phyloP scores from a whole-genome alignment of 2,797 vertebrate genomes.

The Xerus rutilus region DNA sequence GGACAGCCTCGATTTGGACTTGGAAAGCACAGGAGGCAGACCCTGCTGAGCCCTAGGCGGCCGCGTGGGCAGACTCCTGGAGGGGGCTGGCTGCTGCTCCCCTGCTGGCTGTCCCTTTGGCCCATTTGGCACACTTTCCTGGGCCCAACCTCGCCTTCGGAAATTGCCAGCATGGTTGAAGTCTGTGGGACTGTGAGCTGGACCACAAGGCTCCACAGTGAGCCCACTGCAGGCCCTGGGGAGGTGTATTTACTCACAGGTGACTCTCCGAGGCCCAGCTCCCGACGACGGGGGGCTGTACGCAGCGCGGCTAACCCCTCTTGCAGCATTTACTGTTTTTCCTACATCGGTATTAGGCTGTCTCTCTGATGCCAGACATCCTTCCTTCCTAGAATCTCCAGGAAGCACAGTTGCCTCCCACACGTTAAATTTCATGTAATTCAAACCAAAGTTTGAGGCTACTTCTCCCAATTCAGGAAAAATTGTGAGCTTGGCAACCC shows the following conservation, averaged over 20 bases:
- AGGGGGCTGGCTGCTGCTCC: background rate
- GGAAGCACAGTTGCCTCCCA: slow-evolving; percentile 88
- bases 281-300: rapidly evolving
- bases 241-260: background rate
- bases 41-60: background rate
- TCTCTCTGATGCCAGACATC: slow-evolving; percentile 83
- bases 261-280: background rate
- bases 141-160: background rate
- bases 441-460: slow-evolving; percentile 87
- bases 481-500: slow-evolving; percentile 87
- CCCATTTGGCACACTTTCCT: background rate
- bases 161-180: background rate
- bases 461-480: slow-evolving; percentile 87
- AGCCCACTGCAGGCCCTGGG: rapidly evolving
- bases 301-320: slow-evolving; percentile 29
- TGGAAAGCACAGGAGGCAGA: slow-evolving; percentile 61
- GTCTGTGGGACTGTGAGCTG: background rate
- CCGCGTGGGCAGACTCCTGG: background rate
- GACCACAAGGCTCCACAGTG: background rate
- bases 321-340: slow-evolving; percentile 78
- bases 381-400: slow-evolving; percentile 86
- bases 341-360: slow-evolving; percentile 80
- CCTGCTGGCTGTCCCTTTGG: slow-evolving; percentile 62
- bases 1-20: slow-evolving; percentile 33
- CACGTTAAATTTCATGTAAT: slow-evolving; percentile 85